These are phyloP conservation scores for Ascidia mentula DNA, from an alignment of 23 tunicate species.

Conservation along the genomic window DNA sequence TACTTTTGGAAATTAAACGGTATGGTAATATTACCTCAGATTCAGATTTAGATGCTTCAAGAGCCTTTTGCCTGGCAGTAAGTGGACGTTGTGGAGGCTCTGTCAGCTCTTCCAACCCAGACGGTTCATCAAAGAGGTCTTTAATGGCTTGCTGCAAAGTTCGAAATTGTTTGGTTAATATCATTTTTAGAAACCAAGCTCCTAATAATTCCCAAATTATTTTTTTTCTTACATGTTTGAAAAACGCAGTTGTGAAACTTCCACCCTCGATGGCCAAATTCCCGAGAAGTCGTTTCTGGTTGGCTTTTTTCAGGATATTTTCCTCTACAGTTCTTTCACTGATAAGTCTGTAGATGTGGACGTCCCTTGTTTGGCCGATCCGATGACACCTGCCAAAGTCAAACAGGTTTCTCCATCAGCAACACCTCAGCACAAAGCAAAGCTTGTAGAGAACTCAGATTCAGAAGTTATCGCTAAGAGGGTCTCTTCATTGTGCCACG, in stretches of 20 bases:
- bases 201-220: too few species aligned
- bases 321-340: slow-evolving; percentile 91
- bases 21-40: slow-evolving; percentile 4
- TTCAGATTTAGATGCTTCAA: slow-evolving; percentile 59
- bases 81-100: slow-evolving; percentile 30
- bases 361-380: slow-evolving; percentile 98
- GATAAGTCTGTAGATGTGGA: slow-evolving; percentile 90
- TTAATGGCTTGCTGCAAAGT: slow-evolving; percentile 20
- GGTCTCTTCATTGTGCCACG: slow-evolving; percentile 23
- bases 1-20: too few species aligned
- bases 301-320: slow-evolving; percentile 95
- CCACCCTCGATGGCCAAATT: slow-evolving; percentile 97
- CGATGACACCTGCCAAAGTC: slow-evolving; percentile 80
- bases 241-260: slow-evolving; percentile 88
- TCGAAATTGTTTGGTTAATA: neutral
- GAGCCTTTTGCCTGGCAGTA: slow-evolving; percentile 66
- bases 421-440: neutral
- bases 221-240: slow-evolving; percentile 52
- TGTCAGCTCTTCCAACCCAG: slow-evolving; percentile 64
- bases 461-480: slow-evolving; percentile 20
- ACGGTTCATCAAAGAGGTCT: slow-evolving; percentile 75
- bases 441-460: neutral
- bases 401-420: neutral
- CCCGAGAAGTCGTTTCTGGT: slow-evolving; percentile 88
- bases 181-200: too few species aligned